Conservation (phyloP, 92 coral and sea anemone species). For the Anthopleura xanthogrammica region DNA sequence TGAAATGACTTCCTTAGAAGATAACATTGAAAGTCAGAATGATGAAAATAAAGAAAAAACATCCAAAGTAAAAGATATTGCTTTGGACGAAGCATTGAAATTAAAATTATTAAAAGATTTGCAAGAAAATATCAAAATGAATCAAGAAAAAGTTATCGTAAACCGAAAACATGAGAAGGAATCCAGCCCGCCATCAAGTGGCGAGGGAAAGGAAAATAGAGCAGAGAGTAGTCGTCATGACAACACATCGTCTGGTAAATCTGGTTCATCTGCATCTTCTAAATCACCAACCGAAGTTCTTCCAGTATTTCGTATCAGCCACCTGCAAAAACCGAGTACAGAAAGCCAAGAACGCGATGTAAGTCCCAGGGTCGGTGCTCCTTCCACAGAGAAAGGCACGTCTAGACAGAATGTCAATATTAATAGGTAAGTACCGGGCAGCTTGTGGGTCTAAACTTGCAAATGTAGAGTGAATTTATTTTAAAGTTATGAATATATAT, state of each 20-base stretch:
- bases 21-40: background rate
- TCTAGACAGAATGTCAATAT: conserved; percentile 20
- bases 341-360: background rate
- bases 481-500: no score
- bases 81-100: background rate
- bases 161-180: background rate
- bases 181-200: background rate
- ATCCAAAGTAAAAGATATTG: background rate
- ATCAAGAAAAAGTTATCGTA: background rate
- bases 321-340: background rate
- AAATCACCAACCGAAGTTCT: background rate
- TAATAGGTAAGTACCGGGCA: background rate
- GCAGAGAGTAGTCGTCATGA: background rate
- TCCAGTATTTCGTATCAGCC: conserved; percentile 27
- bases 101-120: background rate
- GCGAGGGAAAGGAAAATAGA: background rate
- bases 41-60: background rate
- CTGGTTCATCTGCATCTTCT: background rate
- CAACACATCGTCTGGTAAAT: background rate
- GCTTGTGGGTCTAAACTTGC: no score
- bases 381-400: conserved; percentile 15
- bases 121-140: background rate
- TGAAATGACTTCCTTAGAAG: background rate
- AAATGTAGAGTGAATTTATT: no score
- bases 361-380: background rate